phyloP scores from a whole-genome alignment of 2,888 invertebrate species.

The Neoitamus cyanurus region DNA sequence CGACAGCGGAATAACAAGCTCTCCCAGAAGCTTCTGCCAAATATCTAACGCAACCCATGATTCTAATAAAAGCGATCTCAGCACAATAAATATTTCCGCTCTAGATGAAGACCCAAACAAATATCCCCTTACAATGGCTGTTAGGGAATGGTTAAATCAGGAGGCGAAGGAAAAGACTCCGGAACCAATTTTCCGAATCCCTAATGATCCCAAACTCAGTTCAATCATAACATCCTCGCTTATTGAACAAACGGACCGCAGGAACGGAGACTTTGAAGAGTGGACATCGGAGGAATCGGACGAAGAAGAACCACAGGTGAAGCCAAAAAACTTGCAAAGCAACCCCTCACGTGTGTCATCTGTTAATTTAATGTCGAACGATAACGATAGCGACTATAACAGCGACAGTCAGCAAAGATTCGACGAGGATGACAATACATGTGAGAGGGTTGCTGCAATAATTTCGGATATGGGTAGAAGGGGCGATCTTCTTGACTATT shows the following conservation, averaged over 20 bases:
- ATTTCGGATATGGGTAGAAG: slow-evolving; percentile 27
- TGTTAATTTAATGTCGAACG: slow-evolving; percentile 57
- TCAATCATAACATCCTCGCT: slow-evolving; percentile 43
- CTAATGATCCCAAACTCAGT: slow-evolving; percentile 48
- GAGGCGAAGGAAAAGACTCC: slow-evolving; percentile 61
- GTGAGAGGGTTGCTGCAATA: slow-evolving; percentile 53
- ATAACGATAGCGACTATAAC: slow-evolving; percentile 46
- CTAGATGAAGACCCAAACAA: not conserved
- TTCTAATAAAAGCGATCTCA: not conserved
- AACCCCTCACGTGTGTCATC: slow-evolving; percentile 70
- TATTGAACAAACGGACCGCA: slow-evolving; percentile 37
- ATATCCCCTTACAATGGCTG: slow-evolving; percentile 71
- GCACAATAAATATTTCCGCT: not conserved
- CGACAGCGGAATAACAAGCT: not conserved
- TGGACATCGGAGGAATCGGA: slow-evolving; percentile 21
- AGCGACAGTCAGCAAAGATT: slow-evolving; percentile 49
- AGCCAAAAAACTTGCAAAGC: slow-evolving; percentile 70
- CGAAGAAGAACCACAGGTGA: slow-evolving; percentile 43
- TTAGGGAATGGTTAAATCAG: slow-evolving; percentile 71
- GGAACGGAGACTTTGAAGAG: slow-evolving; percentile 11
- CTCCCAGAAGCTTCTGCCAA: not conserved
- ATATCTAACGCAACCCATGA: not conserved
- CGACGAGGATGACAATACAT: slow-evolving; percentile 50
- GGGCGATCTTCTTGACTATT: slow-evolving; percentile 46
- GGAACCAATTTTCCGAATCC: slow-evolving; percentile 56